These are phyloP conservation scores for Cotesia typhae DNA, from an alignment of 1,140 invertebrate species.

Conservation along the genomic window DNA sequence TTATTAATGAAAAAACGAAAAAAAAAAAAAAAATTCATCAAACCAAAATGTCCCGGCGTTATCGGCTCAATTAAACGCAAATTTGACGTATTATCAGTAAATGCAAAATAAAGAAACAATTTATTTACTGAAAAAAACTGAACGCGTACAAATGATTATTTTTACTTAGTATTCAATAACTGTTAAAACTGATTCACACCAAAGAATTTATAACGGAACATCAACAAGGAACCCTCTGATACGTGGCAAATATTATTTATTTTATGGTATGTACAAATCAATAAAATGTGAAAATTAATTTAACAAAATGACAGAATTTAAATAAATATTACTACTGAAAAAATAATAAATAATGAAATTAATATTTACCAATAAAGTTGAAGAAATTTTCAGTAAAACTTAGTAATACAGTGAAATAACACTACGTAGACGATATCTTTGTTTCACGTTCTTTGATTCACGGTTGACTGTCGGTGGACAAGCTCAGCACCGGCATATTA, in stretches of 20 bases:
- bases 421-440: neutral
- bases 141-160: neutral
- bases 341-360: no score
- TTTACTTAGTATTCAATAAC: neutral
- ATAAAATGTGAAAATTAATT: slow-evolving; percentile 2
- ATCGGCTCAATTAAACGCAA: no score
- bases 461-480: slow-evolving; percentile 57
- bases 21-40: no score
- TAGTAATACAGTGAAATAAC: neutral
- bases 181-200: neutral
- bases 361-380: no score
- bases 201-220: slow-evolving; percentile 27
- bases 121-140: no score
- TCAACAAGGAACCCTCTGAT: neutral
- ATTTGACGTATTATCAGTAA: no score
- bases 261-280: neutral
- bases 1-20: no score
- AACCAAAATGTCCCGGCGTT: no score
- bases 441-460: slow-evolving; percentile 38
- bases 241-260: slow-evolving; percentile 17
- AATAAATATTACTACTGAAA: neutral
- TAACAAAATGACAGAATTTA: no score
- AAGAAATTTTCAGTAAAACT: no score
- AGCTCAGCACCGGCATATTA: slow-evolving; percentile 60
- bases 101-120: no score